Evolutionary conservation across 2,888 invertebrate species (phyloP), one percentile per base, ranked within the genome.

Genomic region (Drosophila basisetae): DNA sequence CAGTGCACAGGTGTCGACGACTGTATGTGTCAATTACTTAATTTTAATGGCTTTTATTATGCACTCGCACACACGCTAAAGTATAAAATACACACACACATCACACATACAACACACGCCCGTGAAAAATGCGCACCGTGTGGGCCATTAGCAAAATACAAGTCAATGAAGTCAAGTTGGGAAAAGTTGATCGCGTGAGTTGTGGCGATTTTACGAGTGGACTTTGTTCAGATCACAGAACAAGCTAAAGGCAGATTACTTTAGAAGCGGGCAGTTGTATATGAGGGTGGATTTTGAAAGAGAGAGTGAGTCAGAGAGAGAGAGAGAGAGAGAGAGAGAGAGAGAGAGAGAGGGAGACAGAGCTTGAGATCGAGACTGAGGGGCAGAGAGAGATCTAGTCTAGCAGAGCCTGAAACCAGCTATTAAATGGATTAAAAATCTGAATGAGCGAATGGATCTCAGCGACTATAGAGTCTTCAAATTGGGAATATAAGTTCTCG

Each of bases 1-100:
- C 37, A 35, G 25, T 11, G 47, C 65, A 47, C 68, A 50, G 62
- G 59, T 80, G 80, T 76, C 80, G 80, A 58, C 69, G 70, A 41
- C 55, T 33, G 49, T 67, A 41, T 67, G 78, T 79, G 76, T 82
- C 79, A 84, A 84, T 82, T 82, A 84, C 81, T 82, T 83, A 87
- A 87, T 82, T 81, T 81, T 82, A 81, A 82, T 81, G 84, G 76
- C 75, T 64, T 84, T 84, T 82, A 80, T 80, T 77, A 68, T 47
- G 47, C 80, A 73, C 65, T 63, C 80, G 55, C 66, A 61, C 61
- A 63, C 33, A 62, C 30, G 62, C 9, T 70, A 74, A 74, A 70
- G 65, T 78, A 62, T 74, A 63, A 63, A 63, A 61, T 54, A 62
- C 55, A 37, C 64, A 59, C 71, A 68, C 53, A 71, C 82, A 66